Conservation (phyloP, 2,797 vertebrate genomes). For the Lutjanus argentimaculatus region DNA sequence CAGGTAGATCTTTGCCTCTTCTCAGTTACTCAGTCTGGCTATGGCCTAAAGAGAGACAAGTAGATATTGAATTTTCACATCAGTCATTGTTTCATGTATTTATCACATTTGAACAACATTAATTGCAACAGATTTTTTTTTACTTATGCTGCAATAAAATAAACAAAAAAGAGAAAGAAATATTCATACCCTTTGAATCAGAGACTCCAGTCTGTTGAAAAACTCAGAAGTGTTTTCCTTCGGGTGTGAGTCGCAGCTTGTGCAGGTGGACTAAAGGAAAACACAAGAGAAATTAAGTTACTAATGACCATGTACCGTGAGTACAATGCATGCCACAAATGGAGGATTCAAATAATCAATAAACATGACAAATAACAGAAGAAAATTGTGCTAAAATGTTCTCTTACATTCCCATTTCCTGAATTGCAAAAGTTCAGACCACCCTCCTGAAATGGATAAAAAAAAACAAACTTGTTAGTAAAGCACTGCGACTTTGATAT, state of each 20-base stretch:
- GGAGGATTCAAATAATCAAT: background rate
- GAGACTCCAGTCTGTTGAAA: slow-evolving; percentile 63
- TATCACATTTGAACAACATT: background rate
- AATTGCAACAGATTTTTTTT: background rate
- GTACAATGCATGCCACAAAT: background rate
- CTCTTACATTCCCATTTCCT: slow-evolving; percentile 48
- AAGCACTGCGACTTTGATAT: background rate
- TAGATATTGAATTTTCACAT: background rate
- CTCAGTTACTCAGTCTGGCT: slow-evolving; percentile 29
- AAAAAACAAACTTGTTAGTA: background rate
- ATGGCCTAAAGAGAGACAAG: slow-evolving; percentile 59
- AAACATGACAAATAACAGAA: background rate
- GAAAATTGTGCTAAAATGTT: background rate
- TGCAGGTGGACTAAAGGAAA: slow-evolving; percentile 71
- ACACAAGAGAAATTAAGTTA: background rate
- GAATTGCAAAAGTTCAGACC: slow-evolving; percentile 36
- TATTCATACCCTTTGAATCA: slow-evolving; percentile 77
- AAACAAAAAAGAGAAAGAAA: background rate
- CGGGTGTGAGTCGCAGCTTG: slow-evolving; percentile 57
- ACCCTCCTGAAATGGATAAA: slow-evolving; percentile 38
- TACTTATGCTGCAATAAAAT: background rate
- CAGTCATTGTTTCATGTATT: background rate
- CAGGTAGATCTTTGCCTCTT: background rate
- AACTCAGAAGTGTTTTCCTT: slow-evolving; percentile 56
- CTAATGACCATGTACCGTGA: background rate